Base-by-base conservation (phyloP, 1,140 invertebrate species). In the Eueides isabella region DNA sequence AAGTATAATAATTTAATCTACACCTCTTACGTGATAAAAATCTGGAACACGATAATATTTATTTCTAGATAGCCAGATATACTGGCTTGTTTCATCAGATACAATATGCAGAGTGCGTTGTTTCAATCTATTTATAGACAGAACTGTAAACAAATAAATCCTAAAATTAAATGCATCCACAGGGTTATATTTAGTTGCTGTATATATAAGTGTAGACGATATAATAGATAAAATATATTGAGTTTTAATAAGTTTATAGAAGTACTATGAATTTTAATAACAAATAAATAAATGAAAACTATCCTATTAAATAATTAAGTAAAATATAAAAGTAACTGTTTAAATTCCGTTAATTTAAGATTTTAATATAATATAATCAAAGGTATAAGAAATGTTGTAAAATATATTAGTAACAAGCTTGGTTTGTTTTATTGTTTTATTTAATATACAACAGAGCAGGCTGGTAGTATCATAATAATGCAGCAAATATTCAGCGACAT, bases 401-500 rank as follows among this genome's bases (percentile, higher is more conserved):
- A n/a, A n/a, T n/a, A n/a, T n/a, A n/a, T n/a, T n/a, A n/a, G n/a
- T n/a, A n/a, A n/a, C n/a, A n/a, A n/a, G n/a, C n/a, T n/a, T n/a
- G n/a, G n/a, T n/a, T n/a, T n/a, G n/a, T n/a, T n/a, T n/a, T n/a
- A n/a, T n/a, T n/a, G n/a, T n/a, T n/a, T n/a, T n/a, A n/a, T n/a
- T n/a, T n/a, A n/a, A n/a, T n/a, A n/a, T n/a, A n/a, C n/a, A n/a
- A n/a, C n/a, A n/a, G n/a, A n/a, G n/a, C n/a, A n/a, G n/a, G n/a
- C n/a, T n/a, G n/a, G n/a, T n/a, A 38, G 35, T 38, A 5, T 38
- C 44, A 55, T 55, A 55, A 55, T 55, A 44, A 55, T 55, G 44
- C 16, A 9, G 44, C 44, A 55, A 55, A 23, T 55, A 26, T 55
- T 55, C 44, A 9, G 0, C 19, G 19, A 55, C 44, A 55, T n/a